These are phyloP conservation scores for Oscheius sp. DNA, from an alignment of 2,888 invertebrate genomes.

Conservation along the genomic window DNA sequence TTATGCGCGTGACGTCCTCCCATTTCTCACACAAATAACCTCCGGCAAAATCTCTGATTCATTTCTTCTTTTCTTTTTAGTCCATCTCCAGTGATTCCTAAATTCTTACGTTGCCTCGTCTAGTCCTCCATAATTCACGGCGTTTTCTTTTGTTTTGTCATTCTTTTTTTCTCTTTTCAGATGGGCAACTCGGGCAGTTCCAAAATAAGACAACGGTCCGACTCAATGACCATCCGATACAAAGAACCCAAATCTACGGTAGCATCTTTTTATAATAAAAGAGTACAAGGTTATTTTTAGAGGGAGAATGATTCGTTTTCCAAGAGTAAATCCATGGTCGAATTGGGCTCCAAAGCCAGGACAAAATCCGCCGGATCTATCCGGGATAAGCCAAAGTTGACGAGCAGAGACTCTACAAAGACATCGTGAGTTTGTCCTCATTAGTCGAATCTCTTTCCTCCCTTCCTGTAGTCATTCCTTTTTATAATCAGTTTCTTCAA, in stretches of 20 bases:
- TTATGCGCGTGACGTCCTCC: conserved; percentile 26
- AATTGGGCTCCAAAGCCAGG: conserved; percentile 23
- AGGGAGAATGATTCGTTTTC: conserved; percentile 26
- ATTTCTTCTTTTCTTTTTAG: neutral
- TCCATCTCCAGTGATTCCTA: neutral
- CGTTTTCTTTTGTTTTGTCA: neutral
- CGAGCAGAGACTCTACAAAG: conserved; percentile 26
- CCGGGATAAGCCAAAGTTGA: conserved; percentile 30
- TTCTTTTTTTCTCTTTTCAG: conserved; percentile 1
- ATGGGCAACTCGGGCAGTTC: conserved; percentile 37
- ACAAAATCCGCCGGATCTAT: conserved; percentile 18
- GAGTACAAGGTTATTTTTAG: neutral
- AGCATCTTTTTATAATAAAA: too few species aligned
- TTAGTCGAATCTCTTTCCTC: too few species aligned
- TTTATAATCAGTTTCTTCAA: neutral
- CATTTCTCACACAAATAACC: conserved; percentile 32
- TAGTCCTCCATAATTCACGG: neutral
- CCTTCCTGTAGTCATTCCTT: neutral
- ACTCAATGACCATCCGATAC: conserved; percentile 36
- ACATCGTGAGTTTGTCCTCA: conserved; percentile 14
- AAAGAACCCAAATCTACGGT: conserved; percentile 20
- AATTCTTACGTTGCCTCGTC: neutral
- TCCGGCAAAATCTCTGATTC: neutral
- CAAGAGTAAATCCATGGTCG: conserved; percentile 35
- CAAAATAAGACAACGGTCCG: conserved; percentile 34